Conservation (phyloP, 2,797 vertebrate species). For the Pseudochirops corinnae region DNA sequence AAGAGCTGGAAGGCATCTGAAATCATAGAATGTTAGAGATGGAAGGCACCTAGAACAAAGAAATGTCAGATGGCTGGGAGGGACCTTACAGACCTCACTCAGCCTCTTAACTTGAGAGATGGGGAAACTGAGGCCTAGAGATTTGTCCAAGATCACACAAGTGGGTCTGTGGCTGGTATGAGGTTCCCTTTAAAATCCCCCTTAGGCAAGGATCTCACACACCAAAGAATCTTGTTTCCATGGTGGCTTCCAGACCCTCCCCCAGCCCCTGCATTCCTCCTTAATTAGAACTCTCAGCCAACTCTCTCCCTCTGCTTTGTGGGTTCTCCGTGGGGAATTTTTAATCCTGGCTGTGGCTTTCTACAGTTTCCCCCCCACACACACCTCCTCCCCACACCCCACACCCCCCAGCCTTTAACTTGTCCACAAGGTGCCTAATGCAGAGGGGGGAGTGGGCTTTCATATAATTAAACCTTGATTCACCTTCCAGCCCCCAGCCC, state of each 20-base stretch:
- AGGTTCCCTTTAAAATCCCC: background rate
- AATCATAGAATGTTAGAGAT: background rate
- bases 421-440: background rate
- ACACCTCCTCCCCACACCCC: background rate
- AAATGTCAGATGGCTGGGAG: background rate
- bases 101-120: background rate
- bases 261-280: conserved; percentile 5
- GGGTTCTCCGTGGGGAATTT: background rate
- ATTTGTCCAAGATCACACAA: background rate
- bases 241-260: conserved; percentile 2
- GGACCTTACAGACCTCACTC: background rate
- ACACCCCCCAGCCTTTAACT: background rate
- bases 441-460: background rate
- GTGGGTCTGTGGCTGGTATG: background rate
- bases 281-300: conserved; percentile 14
- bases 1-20: background rate
- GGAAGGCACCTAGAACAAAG: background rate
- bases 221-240: conserved; percentile 2
- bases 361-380: background rate
- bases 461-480: background rate
- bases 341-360: background rate
- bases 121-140: background rate
- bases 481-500: background rate
- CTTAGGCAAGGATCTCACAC: background rate
- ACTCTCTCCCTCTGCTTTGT: conserved; percentile 3